Evolutionary conservation across 35 echinoderm and acorn worm species (phyloP).

Genomic region (Diadema setosum): DNA sequence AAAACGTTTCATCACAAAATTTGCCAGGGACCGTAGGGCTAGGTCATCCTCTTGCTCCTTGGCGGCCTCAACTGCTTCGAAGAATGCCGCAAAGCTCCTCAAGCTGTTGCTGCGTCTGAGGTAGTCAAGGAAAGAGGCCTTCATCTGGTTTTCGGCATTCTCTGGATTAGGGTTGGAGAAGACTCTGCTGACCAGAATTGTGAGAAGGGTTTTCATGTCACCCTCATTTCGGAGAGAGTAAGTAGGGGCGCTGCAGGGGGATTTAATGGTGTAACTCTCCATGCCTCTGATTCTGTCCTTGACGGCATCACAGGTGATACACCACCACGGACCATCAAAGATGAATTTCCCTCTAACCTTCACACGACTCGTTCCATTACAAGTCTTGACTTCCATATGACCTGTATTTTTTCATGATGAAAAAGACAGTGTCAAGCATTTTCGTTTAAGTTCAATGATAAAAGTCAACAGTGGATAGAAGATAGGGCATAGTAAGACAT

Average conservation of each 20-base stretch:
- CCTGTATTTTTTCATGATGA: too few relatives aligned
- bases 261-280: not conserved
- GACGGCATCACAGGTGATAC: not conserved
- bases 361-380: not conserved
- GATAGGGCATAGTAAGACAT: too few relatives aligned
- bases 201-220: not conserved
- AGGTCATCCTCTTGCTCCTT: not conserved
- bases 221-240: not conserved
- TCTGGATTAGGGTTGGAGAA: not conserved
- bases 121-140: not conserved
- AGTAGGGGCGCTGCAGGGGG: not conserved
- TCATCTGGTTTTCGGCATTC: not conserved
- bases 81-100: not conserved
- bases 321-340: not conserved
- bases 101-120: not conserved
- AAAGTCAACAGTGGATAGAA: too few relatives aligned
- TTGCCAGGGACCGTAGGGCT: not conserved
- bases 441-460: too few relatives aligned
- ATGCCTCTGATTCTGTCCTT: not conserved
- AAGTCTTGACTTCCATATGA: not conserved
- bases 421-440: too few relatives aligned
- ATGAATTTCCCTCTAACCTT: not conserved
- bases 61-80: not conserved
- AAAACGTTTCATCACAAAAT: too few relatives aligned
- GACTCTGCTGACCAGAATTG: not conserved